Base-by-base conservation (phyloP, 2,113 vertebrate genomes). In the Murina feae region DNA sequence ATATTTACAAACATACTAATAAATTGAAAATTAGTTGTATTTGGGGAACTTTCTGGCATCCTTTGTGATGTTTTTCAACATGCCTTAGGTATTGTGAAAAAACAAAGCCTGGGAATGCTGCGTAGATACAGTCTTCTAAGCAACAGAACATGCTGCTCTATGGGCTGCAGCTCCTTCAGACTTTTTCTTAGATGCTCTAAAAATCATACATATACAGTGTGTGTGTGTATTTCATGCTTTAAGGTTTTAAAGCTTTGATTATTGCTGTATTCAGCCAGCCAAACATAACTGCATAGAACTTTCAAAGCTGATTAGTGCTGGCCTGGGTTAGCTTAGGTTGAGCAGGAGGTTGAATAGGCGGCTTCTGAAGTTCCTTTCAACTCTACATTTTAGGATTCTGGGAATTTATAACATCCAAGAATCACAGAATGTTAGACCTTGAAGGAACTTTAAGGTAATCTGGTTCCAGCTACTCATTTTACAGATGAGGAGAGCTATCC, bases 281-380 rank as follows among this genome's bases (percentile, higher is more conserved):
- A 97, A 90, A 87, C 90, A 95, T 94, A 97, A 95, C 89, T 69
- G 4, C 74, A 85, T 81, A 93, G 87, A 97, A 88, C 84, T 85
- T 97, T 95, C 96, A 95, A 91, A 94, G 91, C 60, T 86, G 96
- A 88, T 92, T 96, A 95, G 84, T 95, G 94, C 96, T 96, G 92
- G 91, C 94, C 94, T 81, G 65, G 72, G 76, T 92, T 96, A 76
- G 85, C 60, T 55, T 82, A 83, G 92, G 76, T 84, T 92, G 95
- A 95, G 49, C 69, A 91, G 85, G 90, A 86, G 72, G 90, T 92
- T 96, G 88, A 94, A 88, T 60, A 86, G 87, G 91, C n/a, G 49
- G 94, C 94, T 96, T 96, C 81, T 87, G 47, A 96, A 94, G 76
- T 90, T 85, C 80, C 68, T 95, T 96, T 96, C 72, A 97, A 90